A percentile compares a stretch with the other conserved stretches of the same genome.
These are phyloP conservation scores for Catocala sponsa DNA, from an alignment of 2,888 invertebrate species.

Conservation along the genomic window DNA sequence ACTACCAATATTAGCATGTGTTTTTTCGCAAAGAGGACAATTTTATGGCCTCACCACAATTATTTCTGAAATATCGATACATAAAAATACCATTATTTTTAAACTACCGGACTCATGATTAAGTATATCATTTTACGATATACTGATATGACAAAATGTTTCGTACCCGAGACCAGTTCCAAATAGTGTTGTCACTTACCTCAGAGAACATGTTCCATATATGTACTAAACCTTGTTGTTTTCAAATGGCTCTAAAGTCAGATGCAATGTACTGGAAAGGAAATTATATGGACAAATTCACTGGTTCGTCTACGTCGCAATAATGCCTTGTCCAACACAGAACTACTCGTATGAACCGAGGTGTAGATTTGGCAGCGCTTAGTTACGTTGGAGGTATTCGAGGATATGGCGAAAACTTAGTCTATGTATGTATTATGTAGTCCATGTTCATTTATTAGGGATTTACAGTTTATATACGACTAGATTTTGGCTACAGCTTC, in stretches of 20 bases:
- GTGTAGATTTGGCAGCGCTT: constrained; percentile 38
- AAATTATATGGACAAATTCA: constrained; percentile 46
- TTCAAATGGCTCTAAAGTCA: constrained; percentile 24
- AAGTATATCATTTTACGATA: too few species aligned
- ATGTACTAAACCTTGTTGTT: not conserved
- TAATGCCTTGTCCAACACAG: constrained; percentile 41
- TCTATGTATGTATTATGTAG: not conserved
- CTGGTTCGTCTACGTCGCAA: constrained; percentile 22
- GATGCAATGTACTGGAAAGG: constrained; percentile 31
- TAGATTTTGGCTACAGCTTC: too few species aligned
- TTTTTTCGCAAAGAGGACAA: too few species aligned
- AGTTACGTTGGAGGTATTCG: constrained; percentile 37
- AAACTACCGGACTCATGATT: too few species aligned
- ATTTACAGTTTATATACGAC: not conserved
- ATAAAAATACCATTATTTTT: too few species aligned
- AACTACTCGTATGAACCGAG: constrained; percentile 48
- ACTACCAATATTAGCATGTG: too few species aligned
- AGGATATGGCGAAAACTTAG: constrained; percentile 20
- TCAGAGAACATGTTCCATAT: not conserved
- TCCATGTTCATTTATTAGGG: not conserved
- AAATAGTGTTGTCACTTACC: too few species aligned
- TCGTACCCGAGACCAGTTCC: too few species aligned
- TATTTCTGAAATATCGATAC: too few species aligned
- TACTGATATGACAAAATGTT: too few species aligned
- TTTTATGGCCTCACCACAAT: too few species aligned